These are phyloP conservation scores for Melanogrammus aeglefinus DNA, from an alignment of 2,797 vertebrate genomes.

Conservation along the genomic window DNA sequence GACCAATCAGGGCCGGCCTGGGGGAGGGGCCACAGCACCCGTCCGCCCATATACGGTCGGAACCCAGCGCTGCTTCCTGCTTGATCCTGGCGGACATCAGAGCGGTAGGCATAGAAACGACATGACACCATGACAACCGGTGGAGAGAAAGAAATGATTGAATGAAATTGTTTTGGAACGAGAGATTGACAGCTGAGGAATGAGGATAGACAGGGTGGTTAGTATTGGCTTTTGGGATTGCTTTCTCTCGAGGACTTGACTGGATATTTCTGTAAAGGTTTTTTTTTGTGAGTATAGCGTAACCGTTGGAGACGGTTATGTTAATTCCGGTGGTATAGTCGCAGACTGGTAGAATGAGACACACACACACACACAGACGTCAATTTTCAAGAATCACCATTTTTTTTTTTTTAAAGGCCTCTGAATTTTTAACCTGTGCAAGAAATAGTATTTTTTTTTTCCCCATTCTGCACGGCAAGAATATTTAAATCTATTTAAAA, in stretches of 20 bases:
- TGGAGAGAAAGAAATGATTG: too few relatives aligned
- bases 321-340: background rate
- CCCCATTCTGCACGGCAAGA: background rate
- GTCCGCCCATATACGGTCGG: background rate
- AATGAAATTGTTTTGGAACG: too few relatives aligned
- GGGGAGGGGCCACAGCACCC: background rate
- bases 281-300: background rate
- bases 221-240: background rate
- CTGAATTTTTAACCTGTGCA: background rate
- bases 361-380: background rate
- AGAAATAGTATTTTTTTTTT: background rate
- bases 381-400: background rate
- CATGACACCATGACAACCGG: too few relatives aligned
- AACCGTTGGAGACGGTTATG: background rate
- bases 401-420: background rate
- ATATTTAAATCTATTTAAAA: background rate
- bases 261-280: background rate
- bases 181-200: background rate
- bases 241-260: background rate
- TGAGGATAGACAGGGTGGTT: background rate
- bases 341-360: background rate
- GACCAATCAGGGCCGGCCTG: conserved; percentile 8
- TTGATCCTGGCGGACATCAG: too few relatives aligned
- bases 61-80: background rate
- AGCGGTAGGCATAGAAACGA: too few relatives aligned